Conservation (phyloP, 1,140 invertebrate species). For the Venturia canescens region DNA sequence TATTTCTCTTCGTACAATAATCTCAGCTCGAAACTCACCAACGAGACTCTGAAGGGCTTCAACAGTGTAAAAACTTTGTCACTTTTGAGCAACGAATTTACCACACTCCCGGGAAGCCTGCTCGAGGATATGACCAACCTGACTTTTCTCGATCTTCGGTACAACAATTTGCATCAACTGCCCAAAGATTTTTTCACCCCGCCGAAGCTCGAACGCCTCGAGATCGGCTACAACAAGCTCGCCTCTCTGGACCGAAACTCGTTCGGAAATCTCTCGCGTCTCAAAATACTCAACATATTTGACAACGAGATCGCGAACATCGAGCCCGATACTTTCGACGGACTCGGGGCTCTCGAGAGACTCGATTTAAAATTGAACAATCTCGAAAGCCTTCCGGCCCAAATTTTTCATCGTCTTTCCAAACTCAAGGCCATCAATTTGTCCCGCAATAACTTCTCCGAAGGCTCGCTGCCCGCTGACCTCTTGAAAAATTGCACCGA, state of each 20-base stretch:
- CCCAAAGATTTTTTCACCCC: slow-evolving; percentile 77
- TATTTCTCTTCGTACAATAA: slow-evolving; percentile 76
- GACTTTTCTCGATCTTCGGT: slow-evolving; percentile 78
- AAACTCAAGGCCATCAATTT: slow-evolving; percentile 80
- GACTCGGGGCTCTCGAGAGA: slow-evolving; percentile 77
- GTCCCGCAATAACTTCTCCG: slow-evolving; percentile 79
- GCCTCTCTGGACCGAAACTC: slow-evolving; percentile 78
- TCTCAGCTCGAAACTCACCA: slow-evolving; percentile 73
- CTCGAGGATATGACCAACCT: slow-evolving; percentile 79
- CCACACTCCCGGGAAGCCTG: slow-evolving; percentile 78
- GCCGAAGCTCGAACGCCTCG: slow-evolving; percentile 78
- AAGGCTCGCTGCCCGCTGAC: slow-evolving; percentile 76
- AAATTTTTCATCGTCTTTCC: slow-evolving; percentile 78
- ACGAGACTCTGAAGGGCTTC: slow-evolving; percentile 77
- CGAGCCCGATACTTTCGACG: slow-evolving; percentile 79
- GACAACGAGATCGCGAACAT: slow-evolving; percentile 81
- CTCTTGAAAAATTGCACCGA: slow-evolving; percentile 78
- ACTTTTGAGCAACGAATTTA: slow-evolving; percentile 75
- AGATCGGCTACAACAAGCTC: slow-evolving; percentile 81
- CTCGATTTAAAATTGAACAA: slow-evolving; percentile 81
- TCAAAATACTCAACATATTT: slow-evolving; percentile 81
- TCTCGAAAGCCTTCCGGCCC: slow-evolving; percentile 77
- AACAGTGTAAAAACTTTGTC: slow-evolving; percentile 73
- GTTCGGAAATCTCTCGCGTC: slow-evolving; percentile 79
- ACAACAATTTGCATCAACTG: slow-evolving; percentile 79